Evolutionary conservation across 2,113 vertebrate genomes (phyloP).

Genomic region (Corythornis vintsioides): DNA sequence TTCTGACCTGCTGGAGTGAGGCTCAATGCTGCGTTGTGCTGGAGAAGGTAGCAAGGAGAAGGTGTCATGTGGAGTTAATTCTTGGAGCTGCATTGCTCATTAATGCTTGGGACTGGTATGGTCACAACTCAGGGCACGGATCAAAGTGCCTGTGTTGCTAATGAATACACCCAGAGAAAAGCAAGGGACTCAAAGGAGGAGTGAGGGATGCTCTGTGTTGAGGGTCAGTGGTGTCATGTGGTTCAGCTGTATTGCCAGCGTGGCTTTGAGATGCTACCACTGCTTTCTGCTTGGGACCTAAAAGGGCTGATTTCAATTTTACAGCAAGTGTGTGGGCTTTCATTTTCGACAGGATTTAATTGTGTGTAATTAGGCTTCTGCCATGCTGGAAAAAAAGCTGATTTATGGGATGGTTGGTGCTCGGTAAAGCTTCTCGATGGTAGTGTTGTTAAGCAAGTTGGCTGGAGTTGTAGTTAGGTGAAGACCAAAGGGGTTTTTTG

Average conservation of each 20-base stretch:
- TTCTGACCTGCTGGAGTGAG: not conserved
- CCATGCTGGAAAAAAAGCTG: not conserved
- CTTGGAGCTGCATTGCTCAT: not conserved
- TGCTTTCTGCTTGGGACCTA: slow-evolving; percentile 19
- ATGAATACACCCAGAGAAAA: not conserved
- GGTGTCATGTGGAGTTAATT: not conserved
- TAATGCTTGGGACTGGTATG: not conserved
- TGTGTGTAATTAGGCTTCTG: slow-evolving; percentile 2
- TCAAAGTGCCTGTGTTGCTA: not conserved
- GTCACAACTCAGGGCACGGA: not conserved
- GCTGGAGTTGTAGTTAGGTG: not conserved
- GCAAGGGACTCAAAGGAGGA: not conserved
- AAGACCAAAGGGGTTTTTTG: not conserved
- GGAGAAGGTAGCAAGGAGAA: not conserved
- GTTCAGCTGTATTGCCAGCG: not conserved
- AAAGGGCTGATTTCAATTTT: not conserved
- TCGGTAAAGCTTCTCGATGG: not conserved
- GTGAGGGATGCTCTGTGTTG: not conserved
- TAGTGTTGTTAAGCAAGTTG: not conserved
- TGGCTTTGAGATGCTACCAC: not conserved
- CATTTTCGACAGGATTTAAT: slow-evolving; percentile 46
- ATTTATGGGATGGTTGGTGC: not conserved
- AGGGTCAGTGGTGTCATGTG: not conserved
- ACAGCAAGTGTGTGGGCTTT: slow-evolving; percentile 16
- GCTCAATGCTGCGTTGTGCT: not conserved